phyloP scores from a whole-genome alignment of 1,140 invertebrate genomes.

The Lepidurus packardi region DNA sequence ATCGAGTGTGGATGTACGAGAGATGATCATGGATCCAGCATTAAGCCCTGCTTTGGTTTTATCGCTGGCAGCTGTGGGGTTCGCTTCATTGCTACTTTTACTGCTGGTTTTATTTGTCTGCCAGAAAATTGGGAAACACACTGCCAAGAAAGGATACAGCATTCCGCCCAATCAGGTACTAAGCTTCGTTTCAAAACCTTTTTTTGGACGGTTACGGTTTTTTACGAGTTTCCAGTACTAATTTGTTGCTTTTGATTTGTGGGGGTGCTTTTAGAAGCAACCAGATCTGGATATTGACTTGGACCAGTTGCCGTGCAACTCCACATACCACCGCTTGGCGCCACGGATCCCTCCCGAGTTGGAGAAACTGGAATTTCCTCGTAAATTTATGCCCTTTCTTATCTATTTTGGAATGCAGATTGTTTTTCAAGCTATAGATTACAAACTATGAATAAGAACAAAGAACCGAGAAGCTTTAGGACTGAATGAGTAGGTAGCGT shows the following conservation, averaged over 20 bases:
- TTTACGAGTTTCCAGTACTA: not conserved
- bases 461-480: not conserved
- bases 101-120: conserved; percentile 62
- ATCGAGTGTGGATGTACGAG: conserved; percentile 45
- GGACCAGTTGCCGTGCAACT: conserved; percentile 78
- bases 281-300: conserved; percentile 73
- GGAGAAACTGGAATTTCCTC: conserved; percentile 87
- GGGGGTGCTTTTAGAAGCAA: conserved; percentile 40
- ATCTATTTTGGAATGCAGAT: not conserved
- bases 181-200: not conserved
- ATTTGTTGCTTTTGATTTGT: not conserved
- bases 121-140: conserved; percentile 62
- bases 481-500: not conserved
- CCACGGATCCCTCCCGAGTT: conserved; percentile 83
- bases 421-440: not conserved
- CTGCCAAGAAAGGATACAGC: conserved; percentile 55
- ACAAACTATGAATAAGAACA: not conserved
- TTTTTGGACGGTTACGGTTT: not conserved
- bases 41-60: conserved; percentile 69
- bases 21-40: conserved; percentile 62
- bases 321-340: conserved; percentile 75
- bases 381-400: conserved; percentile 41
- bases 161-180: conserved; percentile 52
- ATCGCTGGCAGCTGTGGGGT: conserved; percentile 60
- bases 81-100: conserved; percentile 60